Base-by-base conservation (phyloP, 53 echinoderm and acorn worm genomes). In the Actinopyga echinites region DNA sequence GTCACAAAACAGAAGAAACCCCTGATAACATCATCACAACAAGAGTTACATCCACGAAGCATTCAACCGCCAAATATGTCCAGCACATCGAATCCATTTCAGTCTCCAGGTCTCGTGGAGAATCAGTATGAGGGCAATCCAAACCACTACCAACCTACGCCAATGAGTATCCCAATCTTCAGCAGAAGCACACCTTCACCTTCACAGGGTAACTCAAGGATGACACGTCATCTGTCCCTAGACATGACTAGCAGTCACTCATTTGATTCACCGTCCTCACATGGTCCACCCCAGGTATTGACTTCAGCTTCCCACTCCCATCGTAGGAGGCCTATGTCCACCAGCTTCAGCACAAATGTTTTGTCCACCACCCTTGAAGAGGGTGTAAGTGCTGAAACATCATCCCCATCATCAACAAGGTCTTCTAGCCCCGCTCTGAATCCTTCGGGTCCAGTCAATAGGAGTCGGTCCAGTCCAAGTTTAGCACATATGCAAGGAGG, bases 1-100 rank as follows among this genome's bases (percentile, higher is more conserved):
- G 83, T 87, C 19, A 84, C 69, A 40, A 85, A 87, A 8, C 75
- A 62, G 78, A 75, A 83, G 21, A 83, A 77, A 32, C 54, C 77
- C 17, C 10, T 77, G 30, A 77, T 77, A 12, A 55, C 28, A 31
- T 24, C 52, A 42, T 23, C 20, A n/a, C 32, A 24, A n/a, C 26
- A 53, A 30, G 33, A 23, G 57, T 17, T 26, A 59, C 30, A 8
- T 33, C 30, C 19, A 7, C 28, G 25, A 4, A 83, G 36, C 24
- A 31, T 45, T 53, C 44, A 19, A 36, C 10, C 20, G 30, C 42
- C 64, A 52, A 65, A 30, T 66, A 42, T 40, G 10, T 38, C 56
- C 1, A 56, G 53, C 13, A 8, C 32, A 8, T 43, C 44, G 32
- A 77, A 77, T 77, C 77, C 77, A 10, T 77, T 77, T 8, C 77